Percentiles rank a stretch among this genome's conserved stretches.
phyloP scores from a whole-genome alignment of 2,888 invertebrate genomes.

The Branchipolynoe longqiensis region DNA sequence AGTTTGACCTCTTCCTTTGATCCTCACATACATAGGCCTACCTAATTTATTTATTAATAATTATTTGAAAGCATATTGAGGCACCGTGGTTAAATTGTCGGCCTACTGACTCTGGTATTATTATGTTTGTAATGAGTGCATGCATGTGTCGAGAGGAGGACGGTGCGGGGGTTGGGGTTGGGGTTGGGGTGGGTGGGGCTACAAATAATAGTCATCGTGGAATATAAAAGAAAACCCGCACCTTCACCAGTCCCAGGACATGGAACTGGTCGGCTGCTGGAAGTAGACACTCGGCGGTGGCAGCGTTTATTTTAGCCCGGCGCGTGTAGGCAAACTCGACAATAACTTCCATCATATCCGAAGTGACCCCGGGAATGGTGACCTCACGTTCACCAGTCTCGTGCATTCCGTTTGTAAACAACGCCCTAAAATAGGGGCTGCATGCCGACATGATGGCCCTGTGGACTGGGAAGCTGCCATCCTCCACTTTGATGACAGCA shows the following conservation, averaged over 20 bases:
- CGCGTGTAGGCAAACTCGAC: constrained; percentile 93
- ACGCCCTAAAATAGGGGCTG: constrained; percentile 94
- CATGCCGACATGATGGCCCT: constrained; percentile 86
- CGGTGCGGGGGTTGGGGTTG: too few relatives aligned
- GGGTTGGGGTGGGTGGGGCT: too few relatives aligned
- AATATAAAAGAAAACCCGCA: too few relatives aligned
- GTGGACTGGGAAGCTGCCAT: constrained; percentile 91
- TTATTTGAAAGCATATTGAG: too few relatives aligned
- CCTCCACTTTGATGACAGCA: constrained; percentile 91
- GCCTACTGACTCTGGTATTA: too few relatives aligned
- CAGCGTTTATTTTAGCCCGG: constrained; percentile 88
- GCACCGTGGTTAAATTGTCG: too few relatives aligned
- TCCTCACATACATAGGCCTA: too few relatives aligned
- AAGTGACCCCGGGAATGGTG: constrained; percentile 86
- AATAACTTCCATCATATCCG: constrained; percentile 89
- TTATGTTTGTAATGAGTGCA: too few relatives aligned
- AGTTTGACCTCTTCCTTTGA: too few relatives aligned
- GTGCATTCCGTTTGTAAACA: constrained; percentile 89
- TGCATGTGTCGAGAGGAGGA: too few relatives aligned
- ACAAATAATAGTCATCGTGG: too few relatives aligned
- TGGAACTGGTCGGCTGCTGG: constrained; percentile 94
- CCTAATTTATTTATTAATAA: too few relatives aligned
- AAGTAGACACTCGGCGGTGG: constrained; percentile 88
- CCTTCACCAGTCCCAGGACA: constrained; percentile 89
- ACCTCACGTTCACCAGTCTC: constrained; percentile 74